A percentile compares a stretch with the other conserved stretches of the same genome.
Conservation (phyloP, 64 coral and sea anemone genomes). For the Pocillopora verrucosa region DNA sequence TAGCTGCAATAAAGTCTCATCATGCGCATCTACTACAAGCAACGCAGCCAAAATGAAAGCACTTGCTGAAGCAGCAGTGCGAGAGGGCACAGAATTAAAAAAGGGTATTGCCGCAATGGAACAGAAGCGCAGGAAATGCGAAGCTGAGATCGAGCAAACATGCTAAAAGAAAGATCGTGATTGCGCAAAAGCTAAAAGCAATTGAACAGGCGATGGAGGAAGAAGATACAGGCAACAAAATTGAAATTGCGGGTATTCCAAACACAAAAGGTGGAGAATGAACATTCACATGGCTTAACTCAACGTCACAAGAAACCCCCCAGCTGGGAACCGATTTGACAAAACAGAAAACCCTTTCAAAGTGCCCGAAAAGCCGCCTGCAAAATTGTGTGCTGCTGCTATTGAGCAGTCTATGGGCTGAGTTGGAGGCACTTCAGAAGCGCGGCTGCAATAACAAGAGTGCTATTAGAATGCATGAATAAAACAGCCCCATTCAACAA, state of each 20-base stretch:
- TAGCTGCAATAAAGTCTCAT: neutral
- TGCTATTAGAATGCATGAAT: conserved; percentile 14
- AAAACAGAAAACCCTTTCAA: conserved; percentile 4
- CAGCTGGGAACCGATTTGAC: neutral
- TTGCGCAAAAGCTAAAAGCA: conserved; percentile 50
- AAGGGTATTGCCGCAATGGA: conserved; percentile 34
- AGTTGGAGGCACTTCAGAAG: conserved; percentile 56
- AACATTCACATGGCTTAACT: conserved; percentile 17
- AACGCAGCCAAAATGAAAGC: conserved; percentile 29
- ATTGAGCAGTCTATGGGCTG: conserved; percentile 39
- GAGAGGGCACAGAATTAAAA: conserved; percentile 25
- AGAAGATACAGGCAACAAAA: neutral
- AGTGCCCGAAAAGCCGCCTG: neutral
- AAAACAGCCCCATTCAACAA: conserved; percentile 34
- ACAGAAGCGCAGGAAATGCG: conserved; percentile 5
- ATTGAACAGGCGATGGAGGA: conserved; percentile 40
- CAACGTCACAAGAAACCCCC: neutral
- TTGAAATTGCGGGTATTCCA: neutral
- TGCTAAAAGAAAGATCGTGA: conserved; percentile 11
- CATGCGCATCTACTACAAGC: neutral
- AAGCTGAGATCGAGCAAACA: conserved; percentile 24
- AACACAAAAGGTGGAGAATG: neutral
- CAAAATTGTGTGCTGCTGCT: conserved; percentile 12
- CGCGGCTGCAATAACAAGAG: conserved; percentile 47
- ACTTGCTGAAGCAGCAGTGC: conserved; percentile 54